Evolutionary conservation across 2,888 invertebrate genomes (phyloP).

Genomic region (Rhimphoctona megacephalus): DNA sequence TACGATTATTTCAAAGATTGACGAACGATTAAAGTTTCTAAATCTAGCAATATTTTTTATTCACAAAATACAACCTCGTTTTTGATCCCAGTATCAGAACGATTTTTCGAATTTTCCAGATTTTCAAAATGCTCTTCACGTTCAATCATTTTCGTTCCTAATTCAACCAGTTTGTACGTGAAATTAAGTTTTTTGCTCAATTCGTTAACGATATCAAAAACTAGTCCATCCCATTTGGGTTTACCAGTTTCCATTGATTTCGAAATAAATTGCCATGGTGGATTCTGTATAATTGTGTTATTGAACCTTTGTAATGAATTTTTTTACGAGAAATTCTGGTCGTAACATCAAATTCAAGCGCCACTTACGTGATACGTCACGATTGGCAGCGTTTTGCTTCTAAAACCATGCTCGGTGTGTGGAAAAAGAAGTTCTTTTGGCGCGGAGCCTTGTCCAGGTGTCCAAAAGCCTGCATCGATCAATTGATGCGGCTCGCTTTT

Average conservation of each 20-base stretch:
- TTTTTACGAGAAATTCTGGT: neutral
- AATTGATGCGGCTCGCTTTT: slow-evolving; percentile 76
- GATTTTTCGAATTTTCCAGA: neutral
- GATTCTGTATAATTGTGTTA: slow-evolving; percentile 89
- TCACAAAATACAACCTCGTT: slow-evolving; percentile 3
- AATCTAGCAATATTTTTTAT: neutral
- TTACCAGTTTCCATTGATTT: slow-evolving; percentile 87
- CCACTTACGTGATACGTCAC: slow-evolving; percentile 90
- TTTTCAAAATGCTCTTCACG: neutral
- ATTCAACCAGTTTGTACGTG: slow-evolving; percentile 86
- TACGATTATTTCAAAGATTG: neutral
- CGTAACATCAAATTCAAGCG: neutral
- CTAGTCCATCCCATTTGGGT: slow-evolving; percentile 88
- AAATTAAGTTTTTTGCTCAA: slow-evolving; percentile 92
- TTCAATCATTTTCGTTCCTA: slow-evolving; percentile 36
- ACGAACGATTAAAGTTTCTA: neutral
- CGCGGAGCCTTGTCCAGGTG: slow-evolving; percentile 89
- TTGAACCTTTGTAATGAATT: neutral
- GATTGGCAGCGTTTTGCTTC: slow-evolving; percentile 90
- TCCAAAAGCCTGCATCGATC: slow-evolving; percentile 90
- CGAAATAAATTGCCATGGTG: slow-evolving; percentile 93
- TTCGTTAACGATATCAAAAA: slow-evolving; percentile 92
- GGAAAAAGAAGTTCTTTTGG: slow-evolving; percentile 91
- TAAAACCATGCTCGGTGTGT: slow-evolving; percentile 92
- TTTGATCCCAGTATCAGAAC: neutral